Percentiles rank a stretch among this genome's conserved stretches.
Evolutionary conservation across 92 coral and sea anemone genomes (phyloP).

Genomic region (Nematostella vectensis): DNA sequence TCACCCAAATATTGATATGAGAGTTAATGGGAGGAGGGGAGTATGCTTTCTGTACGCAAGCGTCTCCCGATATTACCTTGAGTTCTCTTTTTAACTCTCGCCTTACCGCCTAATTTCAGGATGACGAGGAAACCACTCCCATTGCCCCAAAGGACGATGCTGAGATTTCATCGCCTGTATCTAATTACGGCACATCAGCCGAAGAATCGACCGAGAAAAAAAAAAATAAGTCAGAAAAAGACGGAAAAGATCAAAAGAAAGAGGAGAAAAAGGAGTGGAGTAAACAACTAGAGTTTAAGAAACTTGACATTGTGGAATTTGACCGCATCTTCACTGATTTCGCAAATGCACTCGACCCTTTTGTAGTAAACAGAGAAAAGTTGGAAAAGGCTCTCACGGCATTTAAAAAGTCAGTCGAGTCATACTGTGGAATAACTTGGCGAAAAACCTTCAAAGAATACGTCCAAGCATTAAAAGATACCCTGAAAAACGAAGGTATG

Average conservation of each 20-base stretch:
- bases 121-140: not conserved
- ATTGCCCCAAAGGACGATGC: not conserved
- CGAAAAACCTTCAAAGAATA: constrained; percentile 55
- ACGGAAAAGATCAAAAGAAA: constrained; percentile 2
- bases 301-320: constrained; percentile 50
- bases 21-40: too few species aligned
- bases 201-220: not conserved
- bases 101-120: too few species aligned
- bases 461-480: constrained; percentile 40
- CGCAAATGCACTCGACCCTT: constrained; percentile 48
- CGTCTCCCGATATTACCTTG: too few species aligned
- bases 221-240: not conserved
- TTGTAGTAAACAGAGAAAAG: constrained; percentile 49
- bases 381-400: constrained; percentile 51
- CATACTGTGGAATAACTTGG: constrained; percentile 41
- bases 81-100: too few species aligned
- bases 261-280: constrained; percentile 4
- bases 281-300: constrained; percentile 22
- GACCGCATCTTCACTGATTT: constrained; percentile 55
- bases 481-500: constrained; percentile 42
- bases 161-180: not conserved
- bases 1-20: too few species aligned
- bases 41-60: too few species aligned
- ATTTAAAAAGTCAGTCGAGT: constrained; percentile 56
- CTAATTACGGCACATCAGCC: not conserved